Evolutionary conservation across 2,113 vertebrate genomes (phyloP).

Genomic region (Amphiprion percula): DNA sequence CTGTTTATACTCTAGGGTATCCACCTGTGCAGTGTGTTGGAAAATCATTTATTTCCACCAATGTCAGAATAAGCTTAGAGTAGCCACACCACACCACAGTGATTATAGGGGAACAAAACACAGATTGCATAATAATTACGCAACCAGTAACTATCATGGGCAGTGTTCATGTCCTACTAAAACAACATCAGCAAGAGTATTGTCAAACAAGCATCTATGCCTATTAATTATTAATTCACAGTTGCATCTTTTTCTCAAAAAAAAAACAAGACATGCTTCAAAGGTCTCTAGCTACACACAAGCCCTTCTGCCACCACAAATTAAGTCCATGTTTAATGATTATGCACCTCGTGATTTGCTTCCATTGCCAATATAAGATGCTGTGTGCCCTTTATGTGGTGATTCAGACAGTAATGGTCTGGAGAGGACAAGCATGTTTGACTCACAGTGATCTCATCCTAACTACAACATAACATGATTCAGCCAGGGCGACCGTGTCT

Average conservation of each 20-base stretch:
- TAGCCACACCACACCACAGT: background rate
- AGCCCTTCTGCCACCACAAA: no score
- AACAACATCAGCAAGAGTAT: background rate
- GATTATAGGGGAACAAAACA: fast-evolving
- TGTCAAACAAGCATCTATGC: no score
- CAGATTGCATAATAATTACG: background rate
- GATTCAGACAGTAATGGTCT: no score
- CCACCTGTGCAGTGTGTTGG: background rate
- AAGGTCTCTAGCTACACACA: background rate
- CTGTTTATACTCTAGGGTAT: background rate
- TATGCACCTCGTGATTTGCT: no score
- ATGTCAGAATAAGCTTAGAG: background rate
- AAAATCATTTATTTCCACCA: background rate
- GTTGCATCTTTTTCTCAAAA: background rate
- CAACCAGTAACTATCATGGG: background rate
- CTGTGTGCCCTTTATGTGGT: no score
- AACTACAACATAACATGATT: no score
- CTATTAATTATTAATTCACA: background rate
- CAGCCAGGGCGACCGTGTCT: no score
- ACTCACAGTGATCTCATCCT: no score
- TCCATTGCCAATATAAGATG: no score
- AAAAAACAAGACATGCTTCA: background rate
- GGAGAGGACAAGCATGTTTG: no score
- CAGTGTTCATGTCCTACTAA: background rate
- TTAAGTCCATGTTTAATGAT: no score